phyloP scores from a whole-genome alignment of 2,113 vertebrate genomes.

The Pantherophis guttatus region DNA sequence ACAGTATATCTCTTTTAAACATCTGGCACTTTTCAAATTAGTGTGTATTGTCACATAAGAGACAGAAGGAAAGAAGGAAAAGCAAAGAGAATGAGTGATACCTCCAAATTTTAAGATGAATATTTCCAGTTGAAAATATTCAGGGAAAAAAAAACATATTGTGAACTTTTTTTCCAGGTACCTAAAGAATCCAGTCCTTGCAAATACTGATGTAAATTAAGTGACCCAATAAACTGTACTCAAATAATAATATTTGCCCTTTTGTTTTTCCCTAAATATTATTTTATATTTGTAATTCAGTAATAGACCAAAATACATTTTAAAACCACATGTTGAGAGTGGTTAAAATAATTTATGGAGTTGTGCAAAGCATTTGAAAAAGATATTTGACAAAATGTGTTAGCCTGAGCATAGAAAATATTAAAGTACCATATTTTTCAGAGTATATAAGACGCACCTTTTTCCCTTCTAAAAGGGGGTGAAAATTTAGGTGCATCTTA shows the following conservation, averaged over 20 bases:
- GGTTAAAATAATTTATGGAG: neutral
- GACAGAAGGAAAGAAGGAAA: neutral
- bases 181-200: neutral
- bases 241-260: neutral
- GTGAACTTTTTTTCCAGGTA: neutral
- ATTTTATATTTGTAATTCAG: neutral
- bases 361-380: neutral
- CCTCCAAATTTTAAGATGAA: neutral
- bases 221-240: neutral
- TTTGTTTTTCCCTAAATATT: neutral
- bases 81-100: neutral
- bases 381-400: neutral
- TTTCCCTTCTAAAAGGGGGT: too few species aligned
- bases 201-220: neutral
- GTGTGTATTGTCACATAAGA: neutral
- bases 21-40: neutral
- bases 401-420: neutral
- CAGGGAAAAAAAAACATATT: neutral
- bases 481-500: too few species aligned
- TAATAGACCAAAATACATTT: neutral
- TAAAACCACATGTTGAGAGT: neutral
- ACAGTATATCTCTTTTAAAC: neutral
- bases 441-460: too few species aligned
- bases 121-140: neutral
- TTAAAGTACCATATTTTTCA: neutral